These are phyloP conservation scores for Ceyx cyanopectus DNA, from an alignment of 2,113 vertebrate genomes.

Conservation along the genomic window DNA sequence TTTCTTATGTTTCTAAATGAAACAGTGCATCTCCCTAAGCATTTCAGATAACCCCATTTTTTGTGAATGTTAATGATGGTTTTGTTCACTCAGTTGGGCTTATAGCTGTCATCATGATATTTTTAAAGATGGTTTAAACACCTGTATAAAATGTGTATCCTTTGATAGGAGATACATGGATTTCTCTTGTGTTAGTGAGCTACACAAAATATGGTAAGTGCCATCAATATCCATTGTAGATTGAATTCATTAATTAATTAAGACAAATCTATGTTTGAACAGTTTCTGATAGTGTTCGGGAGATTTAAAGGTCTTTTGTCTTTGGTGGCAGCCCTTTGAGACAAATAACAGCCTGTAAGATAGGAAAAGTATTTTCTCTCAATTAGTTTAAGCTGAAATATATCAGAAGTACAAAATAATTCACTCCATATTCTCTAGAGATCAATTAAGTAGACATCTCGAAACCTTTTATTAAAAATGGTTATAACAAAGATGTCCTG, in stretches of 20 bases:
- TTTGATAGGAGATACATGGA: background rate
- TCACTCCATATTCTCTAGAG: background rate
- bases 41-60: background rate
- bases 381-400: constrained; percentile 11
- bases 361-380: background rate
- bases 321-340: background rate
- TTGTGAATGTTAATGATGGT: background rate
- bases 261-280: background rate
- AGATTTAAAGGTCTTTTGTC: background rate
- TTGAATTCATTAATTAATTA: background rate
- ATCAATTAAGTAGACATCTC: constrained; percentile 24
- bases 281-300: background rate
- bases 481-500: background rate
- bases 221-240: background rate
- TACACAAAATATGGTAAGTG: background rate
- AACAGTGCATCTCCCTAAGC: background rate
- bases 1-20: background rate
- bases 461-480: background rate
- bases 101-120: background rate
- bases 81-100: background rate
- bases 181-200: background rate
- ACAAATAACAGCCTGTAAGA: background rate
- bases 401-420: background rate
- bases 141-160: accelerated
- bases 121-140: background rate